Evolutionary conservation across 1,140 invertebrate genomes (phyloP), one percentile per base, ranked within the genome.

Genomic region (Dendrolimus punctatus): DNA sequence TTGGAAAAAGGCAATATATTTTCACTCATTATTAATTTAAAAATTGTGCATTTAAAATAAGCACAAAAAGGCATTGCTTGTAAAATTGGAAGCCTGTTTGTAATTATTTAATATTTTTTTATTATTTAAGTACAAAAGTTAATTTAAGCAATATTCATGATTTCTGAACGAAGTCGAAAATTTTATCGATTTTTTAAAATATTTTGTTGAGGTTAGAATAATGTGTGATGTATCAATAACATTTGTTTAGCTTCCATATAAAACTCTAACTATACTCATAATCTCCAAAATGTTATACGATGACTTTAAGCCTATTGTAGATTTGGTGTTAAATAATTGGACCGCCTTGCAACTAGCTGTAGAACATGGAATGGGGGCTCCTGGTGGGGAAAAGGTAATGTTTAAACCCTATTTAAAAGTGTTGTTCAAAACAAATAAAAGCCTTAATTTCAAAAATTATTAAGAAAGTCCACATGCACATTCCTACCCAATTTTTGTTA

Each of bases 281-380:
- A 50, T 45, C 46, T 39, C n/a, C 6, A 79, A 60, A 52, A 84
- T 84, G 80, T 69, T 81, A 52, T 84, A 77, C 66, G 79, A 85
- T 53, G 77, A 85, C 55, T 91, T 90, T 76, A 86, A 87, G 57
- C 76, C 86, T 51, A 79, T 91, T 61, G 88, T 92, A 23, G 89
- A 91, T 59, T 82, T 89, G 53, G 87, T 92, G 36, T 88, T 91
- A 43, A 91, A 90, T 63, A 91, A 91, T 66, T 92, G 91, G 91
- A 90, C 90, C 36, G 90, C 89, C 38, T 67, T 92, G 8, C 88
- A 89, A 59, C 67, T 92, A 36, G 90, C 91, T 42, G 90, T 92
- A 6, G 90, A 92, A 76, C 90, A 92, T 89, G 89, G 89, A 57
- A 91, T 90, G 89, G 91, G 89, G 40, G 90, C 90, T 39, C 88